Percentiles rank a stretch among this genome's conserved stretches.
phyloP scores from a whole-genome alignment of 2,797 vertebrate species.

The Mareca penelope region DNA sequence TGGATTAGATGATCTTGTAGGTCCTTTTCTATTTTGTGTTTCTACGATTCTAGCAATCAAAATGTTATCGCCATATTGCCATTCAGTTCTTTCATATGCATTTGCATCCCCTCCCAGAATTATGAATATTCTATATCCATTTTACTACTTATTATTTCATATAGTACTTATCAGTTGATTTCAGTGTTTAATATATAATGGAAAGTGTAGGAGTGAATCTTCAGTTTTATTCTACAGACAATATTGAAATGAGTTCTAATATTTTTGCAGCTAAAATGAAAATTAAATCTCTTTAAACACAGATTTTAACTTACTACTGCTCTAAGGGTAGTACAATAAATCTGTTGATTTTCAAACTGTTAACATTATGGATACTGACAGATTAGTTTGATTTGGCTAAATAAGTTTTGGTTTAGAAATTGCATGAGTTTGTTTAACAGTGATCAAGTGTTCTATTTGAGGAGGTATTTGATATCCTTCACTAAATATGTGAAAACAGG shows the following conservation, averaged over 20 bases:
- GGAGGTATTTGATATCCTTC: background rate
- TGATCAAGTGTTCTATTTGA: background rate
- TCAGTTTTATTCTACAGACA: background rate
- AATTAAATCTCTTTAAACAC: background rate
- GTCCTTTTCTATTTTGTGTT: no score
- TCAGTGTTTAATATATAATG: background rate
- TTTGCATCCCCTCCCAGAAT: background rate
- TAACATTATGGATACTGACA: background rate
- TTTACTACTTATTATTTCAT: background rate
- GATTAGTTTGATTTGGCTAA: background rate
- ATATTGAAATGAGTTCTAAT: background rate
- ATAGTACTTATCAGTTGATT: background rate
- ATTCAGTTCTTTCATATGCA: background rate
- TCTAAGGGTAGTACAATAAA: background rate
- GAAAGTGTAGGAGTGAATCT: background rate
- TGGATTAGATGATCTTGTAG: no score
- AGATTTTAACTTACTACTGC: background rate
- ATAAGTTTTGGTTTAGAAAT: background rate
- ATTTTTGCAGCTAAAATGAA: background rate
- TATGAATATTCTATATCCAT: background rate
- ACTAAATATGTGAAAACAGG: background rate
- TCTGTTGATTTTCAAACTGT: background rate
- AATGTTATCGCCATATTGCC: background rate
- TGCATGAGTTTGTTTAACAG: background rate
- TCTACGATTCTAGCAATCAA: background rate